Conservation (phyloP, 2,888 invertebrate genomes). For the Aspidiotus destructor region DNA sequence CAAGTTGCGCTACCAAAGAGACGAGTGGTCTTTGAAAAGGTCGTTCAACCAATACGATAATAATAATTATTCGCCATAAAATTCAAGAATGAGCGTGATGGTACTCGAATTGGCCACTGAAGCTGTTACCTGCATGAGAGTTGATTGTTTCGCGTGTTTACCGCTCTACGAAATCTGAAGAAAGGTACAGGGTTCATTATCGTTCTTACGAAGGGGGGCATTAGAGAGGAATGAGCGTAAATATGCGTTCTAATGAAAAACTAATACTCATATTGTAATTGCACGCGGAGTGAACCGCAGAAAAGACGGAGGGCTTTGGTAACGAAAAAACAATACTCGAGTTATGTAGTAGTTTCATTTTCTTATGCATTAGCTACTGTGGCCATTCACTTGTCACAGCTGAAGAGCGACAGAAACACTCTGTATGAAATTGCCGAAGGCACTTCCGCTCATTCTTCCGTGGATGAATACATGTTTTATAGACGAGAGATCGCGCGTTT, state of each 20-base stretch:
- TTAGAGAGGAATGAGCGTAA: background rate
- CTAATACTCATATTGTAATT: background rate
- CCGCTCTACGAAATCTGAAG: background rate
- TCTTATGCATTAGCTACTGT: no score
- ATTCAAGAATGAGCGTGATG: background rate
- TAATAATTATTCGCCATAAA: background rate
- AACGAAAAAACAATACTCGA: background rate
- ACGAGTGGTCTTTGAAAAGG: background rate
- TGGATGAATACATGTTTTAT: background rate
- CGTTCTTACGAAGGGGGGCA: background rate
- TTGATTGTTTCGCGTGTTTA: background rate
- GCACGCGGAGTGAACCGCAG: background rate
- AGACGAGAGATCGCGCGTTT: background rate
- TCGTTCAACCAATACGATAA: background rate
- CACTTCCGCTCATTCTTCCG: background rate
- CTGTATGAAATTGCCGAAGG: background rate
- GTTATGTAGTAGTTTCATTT: no score
- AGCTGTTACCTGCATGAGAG: background rate
- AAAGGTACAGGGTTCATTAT: background rate
- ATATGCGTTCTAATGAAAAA: background rate
- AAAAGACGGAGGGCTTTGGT: background rate
- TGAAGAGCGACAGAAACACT: background rate
- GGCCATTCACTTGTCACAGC: background rate
- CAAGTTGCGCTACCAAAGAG: no score
- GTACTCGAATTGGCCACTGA: background rate